Evolutionary conservation across 2,797 vertebrate genomes (phyloP).

Genomic region (Cephalopachus bancanus): DNA sequence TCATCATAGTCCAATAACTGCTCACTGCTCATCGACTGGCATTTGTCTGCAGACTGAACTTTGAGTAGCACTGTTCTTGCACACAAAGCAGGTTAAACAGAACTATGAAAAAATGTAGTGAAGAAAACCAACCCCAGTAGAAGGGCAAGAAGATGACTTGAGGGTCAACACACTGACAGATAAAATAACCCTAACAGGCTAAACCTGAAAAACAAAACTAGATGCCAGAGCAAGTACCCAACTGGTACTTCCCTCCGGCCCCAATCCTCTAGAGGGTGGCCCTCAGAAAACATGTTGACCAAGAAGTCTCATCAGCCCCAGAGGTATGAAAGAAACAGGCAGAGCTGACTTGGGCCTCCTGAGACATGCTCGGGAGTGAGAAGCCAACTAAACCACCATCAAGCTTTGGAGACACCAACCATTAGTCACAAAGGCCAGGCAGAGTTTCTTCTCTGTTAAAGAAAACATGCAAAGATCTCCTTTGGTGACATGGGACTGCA

Average conservation of each 20-base stretch:
- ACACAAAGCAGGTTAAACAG: slow-evolving; percentile 14
- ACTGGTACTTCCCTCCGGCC: not conserved
- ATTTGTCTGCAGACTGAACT: slow-evolving; percentile 2
- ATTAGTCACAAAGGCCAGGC: not conserved
- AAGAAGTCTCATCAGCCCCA: slow-evolving; percentile 66
- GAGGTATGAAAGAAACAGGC: not conserved
- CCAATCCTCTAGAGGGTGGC: not conserved
- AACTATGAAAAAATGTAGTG: slow-evolving; percentile 14
- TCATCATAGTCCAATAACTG: not conserved
- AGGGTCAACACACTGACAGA: slow-evolving; percentile 59
- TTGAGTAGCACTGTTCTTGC: slow-evolving; percentile 71
- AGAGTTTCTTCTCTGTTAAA: slow-evolving; percentile 53
- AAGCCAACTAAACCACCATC: not conserved
- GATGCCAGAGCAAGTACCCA: not conserved
- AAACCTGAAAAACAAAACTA: slow-evolving; percentile 55
- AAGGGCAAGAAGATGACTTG: slow-evolving; percentile 67
- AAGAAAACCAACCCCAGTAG: slow-evolving; percentile 35
- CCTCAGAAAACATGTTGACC: not conserved
- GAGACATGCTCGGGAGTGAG: slow-evolving; percentile 44
- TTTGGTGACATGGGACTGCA: not conserved
- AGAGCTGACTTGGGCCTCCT: slow-evolving; percentile 15
- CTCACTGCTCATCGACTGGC: not conserved
- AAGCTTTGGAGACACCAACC: not conserved
- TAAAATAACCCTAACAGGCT: slow-evolving; percentile 5
- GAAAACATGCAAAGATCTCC: not conserved